Evolutionary conservation across 2,797 vertebrate genomes (phyloP), one percentile per base, ranked within the genome.

Genomic region (Falco berigora): DNA sequence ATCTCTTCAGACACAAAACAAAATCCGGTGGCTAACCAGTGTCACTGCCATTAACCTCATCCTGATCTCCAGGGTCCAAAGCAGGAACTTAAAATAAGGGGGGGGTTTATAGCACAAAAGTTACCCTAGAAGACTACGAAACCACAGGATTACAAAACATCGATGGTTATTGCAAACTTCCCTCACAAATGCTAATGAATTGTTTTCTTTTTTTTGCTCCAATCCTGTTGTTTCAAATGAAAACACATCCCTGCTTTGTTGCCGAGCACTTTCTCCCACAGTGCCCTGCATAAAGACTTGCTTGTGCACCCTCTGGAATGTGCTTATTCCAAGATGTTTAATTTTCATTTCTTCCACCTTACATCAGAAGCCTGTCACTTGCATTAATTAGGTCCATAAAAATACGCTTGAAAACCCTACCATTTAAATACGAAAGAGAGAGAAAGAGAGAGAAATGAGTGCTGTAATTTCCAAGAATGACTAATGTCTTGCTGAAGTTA

Each of bases 251-350:
- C 79, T 84, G 94, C 91, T 95, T 97, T 96, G 95, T 96, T 95
- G 78, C 94, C 58, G 95, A 93, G 96, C 82, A 47, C 90, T 95
- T 95, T 97, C 96, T 97, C 96, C 96, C 96, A 96, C 96, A 95
- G 92, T 68, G 63, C 88, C 80, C 93, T 53, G 90, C 90, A 97
- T 86, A 96, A 97, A 97, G 96, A 71, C 91, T 94, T 79, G 79
- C 91, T 96, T 97, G 96, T 97, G 86, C 75, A 92, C 81, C 85
- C 81, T 91, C 75, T 93, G 94, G 96, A 96, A 96, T 95, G 83
- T 95, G 92, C 96, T 97, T 97, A 95, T 95, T 95, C 95, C 66
- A 27, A 94, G 88, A 95, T 49, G 84, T 95, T 92, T 95, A 94
- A 96, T 89, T 95, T 93, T 89, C 83, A 91, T 96, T 97, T 93